phyloP scores from a whole-genome alignment of 2,888 invertebrate species.

The Steinernema scapterisci region DNA sequence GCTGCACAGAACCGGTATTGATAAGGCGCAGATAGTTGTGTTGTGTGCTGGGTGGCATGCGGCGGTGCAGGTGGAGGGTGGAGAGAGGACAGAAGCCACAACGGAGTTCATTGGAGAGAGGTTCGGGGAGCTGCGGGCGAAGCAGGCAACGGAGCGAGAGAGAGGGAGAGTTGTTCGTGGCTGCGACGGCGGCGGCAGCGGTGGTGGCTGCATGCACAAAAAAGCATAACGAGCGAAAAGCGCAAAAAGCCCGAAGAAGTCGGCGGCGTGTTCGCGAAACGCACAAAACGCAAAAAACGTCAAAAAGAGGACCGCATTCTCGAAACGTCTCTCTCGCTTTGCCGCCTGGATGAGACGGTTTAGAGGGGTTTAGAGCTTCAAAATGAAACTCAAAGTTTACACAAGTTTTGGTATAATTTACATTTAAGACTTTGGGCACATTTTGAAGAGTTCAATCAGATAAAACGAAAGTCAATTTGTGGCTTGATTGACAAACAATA shows the following conservation, averaged over 20 bases:
- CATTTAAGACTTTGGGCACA: no score
- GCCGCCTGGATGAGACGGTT: no score
- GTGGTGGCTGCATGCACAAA: neutral
- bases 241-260: slow-evolving; percentile 4
- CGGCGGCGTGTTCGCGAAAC: slow-evolving; percentile 26
- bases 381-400: no score
- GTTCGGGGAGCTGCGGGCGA: no score
- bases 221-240: slow-evolving; percentile 23
- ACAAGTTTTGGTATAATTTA: no score
- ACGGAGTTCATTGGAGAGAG: no score
- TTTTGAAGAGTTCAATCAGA: no score
- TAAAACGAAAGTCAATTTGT: no score
- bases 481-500: no score
- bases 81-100: neutral
- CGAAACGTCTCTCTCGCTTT: slow-evolving; percentile 1
- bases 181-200: slow-evolving; percentile 7
- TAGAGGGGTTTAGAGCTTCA: no score
- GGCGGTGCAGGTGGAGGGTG: neutral
- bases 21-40: slow-evolving; percentile 21
- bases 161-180: neutral
- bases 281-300: slow-evolving; percentile 5
- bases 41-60: slow-evolving; percentile 17
- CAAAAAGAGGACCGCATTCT: slow-evolving; percentile 17
- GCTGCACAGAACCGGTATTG: slow-evolving; percentile 11
- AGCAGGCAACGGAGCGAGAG: neutral